These are phyloP conservation scores for Epistrophella euchroma DNA, from an alignment of 2,888 invertebrate genomes.

Conservation along the genomic window DNA sequence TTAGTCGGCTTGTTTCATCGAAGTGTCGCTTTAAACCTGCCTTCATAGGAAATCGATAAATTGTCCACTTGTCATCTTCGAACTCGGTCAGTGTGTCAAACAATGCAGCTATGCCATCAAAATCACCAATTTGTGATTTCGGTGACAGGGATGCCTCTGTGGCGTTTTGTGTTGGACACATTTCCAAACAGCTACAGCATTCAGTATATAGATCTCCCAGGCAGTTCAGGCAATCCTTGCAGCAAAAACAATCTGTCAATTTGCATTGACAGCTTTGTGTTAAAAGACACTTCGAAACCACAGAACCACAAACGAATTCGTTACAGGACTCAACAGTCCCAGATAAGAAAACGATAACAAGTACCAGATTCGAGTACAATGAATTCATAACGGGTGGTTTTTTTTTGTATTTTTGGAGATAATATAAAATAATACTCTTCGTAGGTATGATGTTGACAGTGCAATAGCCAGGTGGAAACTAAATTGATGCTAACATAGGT, in stretches of 20 bases:
- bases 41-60: slow-evolving; percentile 79
- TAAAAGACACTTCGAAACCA: slow-evolving; percentile 97
- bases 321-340: slow-evolving; percentile 39
- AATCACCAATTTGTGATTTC: slow-evolving; percentile 93
- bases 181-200: slow-evolving; percentile 85
- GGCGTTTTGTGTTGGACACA: slow-evolving; percentile 91
- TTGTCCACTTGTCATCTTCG: slow-evolving; percentile 81
- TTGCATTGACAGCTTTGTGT: slow-evolving; percentile 98
- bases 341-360: slow-evolving; percentile 29
- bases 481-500: slow-evolving; percentile 21
- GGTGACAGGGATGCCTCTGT: slow-evolving; percentile 83
- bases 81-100: slow-evolving; percentile 93
- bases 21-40: slow-evolving; percentile 76
- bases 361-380: neutral
- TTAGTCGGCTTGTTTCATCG: slow-evolving; percentile 54
- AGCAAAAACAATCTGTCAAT: slow-evolving; percentile 94
- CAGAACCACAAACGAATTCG: slow-evolving; percentile 87
- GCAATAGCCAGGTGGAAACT: slow-evolving; percentile 47
- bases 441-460: slow-evolving; percentile 28
- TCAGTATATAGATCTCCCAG: slow-evolving; percentile 94
- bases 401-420: neutral
- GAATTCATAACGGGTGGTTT: slow-evolving; percentile 20
- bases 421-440: neutral
- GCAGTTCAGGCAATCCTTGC: slow-evolving; percentile 95
- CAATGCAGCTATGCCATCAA: slow-evolving; percentile 91